Evolutionary conservation across 2,888 invertebrate genomes (phyloP), one percentile per base, ranked within the genome.

Genomic region (Neocrepidodera transversa): DNA sequence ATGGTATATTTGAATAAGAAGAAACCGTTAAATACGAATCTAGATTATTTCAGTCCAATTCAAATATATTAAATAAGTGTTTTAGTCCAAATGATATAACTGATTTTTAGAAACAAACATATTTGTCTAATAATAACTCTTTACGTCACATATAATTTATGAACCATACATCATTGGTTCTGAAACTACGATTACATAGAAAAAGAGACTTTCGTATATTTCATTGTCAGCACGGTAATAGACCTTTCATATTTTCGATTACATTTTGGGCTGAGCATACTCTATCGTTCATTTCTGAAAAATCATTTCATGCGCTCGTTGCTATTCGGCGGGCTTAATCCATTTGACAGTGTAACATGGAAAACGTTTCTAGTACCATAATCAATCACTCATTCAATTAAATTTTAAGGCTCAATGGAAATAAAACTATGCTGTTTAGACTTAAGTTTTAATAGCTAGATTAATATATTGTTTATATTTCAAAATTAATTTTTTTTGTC

Each of bases 331-430:
- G n/a, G 16, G 11, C 51, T 28, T 20, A 51, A 51, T 38, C 40
- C 40, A 14, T 51, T 50, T 38, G 38, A 23, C 38, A 51, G 13
- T 14, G 6, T 23, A 23, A 51, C 51, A 51, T 26, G 40, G 28
- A 51, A 51, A 51, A 17, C 38, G 51, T 51, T 51, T 51, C 38
- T 51, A 14, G 40, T 17, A 26, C 26, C 40, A 23, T 51, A 51
- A 40, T 51, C 51, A 51, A 51, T 51, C 51, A 51, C 18, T n/a
- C 28, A n/a, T 50, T 23, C 50, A 50, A 51, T 51, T 26, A 51
- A 30, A 7, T n/a, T 26, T 26, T 26, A 51, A 51, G 23, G 45
- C 14, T 26, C 45, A 26, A 38, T 38, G 38, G 16, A 8, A 38
- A 38, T 10, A 13, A 28, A 28, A 28, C n/a, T n/a, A n/a, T n/a